Evolutionary conservation across 2,888 invertebrate genomes (phyloP), one percentile per base, ranked within the genome.

Genomic region (Argyresthia goedartella): DNA sequence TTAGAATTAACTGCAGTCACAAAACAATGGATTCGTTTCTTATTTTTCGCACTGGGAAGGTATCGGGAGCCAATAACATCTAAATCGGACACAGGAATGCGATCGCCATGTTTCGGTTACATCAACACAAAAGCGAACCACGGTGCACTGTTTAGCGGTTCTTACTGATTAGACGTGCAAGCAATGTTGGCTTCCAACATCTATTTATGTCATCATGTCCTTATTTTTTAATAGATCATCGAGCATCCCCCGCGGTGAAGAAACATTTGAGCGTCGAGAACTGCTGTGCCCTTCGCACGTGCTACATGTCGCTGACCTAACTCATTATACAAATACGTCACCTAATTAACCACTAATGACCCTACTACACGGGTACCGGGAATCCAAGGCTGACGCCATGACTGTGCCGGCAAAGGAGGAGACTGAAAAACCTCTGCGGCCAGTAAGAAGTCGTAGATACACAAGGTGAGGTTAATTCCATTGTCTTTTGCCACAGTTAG

Each of bases 391-490:
- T 56, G 66, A 65, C 57, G 69, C 64, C 59, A 82, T 84, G 82
- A 77, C 74, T 52, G 69, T 70, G 57, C 65, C 71, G 57, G 67
- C 69, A 55, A 88, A 84, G 63, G 75, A 76, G 58, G 84, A 80
- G 57, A 68, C 70, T 60, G 88, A 82, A 63, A 88, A 89, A 71
- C 73, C 88, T 57, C 80, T 88, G 66, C 88, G 92, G 59, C 92
- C 92, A 52, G 88, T 92, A 59, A 88, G 92, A 69, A 92, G 89
- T 87, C 91, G 92, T 66, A 87, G 91, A 67, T 90, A 91, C 74
- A 92, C 90, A 84, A 90, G 92, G 92, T 92, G 75, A 82, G 90
- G 25, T 25, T 25, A n/a, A n/a, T 69, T 57, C 54, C 25, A 13
- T 25, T 52, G 14, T 36, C 11, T 43, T 43, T 25, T 25, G 13